phyloP scores from a whole-genome alignment of 2,888 invertebrate species.

The Cinara cedri region DNA sequence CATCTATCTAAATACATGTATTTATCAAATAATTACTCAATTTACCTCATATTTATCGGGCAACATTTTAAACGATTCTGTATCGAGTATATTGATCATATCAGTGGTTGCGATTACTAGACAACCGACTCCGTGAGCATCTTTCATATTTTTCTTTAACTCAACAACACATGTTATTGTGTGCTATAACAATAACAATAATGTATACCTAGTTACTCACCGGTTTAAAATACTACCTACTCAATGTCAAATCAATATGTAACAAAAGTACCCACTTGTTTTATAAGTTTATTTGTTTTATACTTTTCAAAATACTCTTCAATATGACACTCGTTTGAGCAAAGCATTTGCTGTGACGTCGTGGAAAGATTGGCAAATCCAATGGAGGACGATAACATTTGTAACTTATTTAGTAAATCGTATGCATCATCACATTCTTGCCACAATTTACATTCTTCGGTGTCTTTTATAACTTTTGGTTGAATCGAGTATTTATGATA shows the following conservation, averaged over 20 bases:
- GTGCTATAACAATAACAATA: conserved; percentile 12
- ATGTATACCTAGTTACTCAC: no score
- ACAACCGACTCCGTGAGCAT: conserved; percentile 34
- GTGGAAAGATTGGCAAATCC: conserved; percentile 43
- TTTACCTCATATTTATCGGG: conserved; percentile 49
- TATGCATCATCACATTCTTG: conserved; percentile 5
- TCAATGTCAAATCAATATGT: neutral
- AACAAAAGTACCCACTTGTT: conserved; percentile 27
- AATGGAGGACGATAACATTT: conserved; percentile 2
- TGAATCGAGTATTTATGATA: conserved; percentile 46
- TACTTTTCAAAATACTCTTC: conserved; percentile 30
- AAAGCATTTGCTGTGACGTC: conserved; percentile 48
- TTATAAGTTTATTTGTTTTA: conserved; percentile 29
- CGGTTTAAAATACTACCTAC: neutral
- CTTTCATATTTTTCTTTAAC: conserved; percentile 33
- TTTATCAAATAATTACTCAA: neutral
- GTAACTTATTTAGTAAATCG: conserved; percentile 32
- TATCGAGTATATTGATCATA: conserved; percentile 43
- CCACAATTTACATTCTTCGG: conserved; percentile 42
- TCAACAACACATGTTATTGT: conserved; percentile 42
- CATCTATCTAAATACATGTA: no score
- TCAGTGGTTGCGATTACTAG: conserved; percentile 44
- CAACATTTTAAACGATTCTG: conserved; percentile 50
- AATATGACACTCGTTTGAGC: conserved; percentile 26
- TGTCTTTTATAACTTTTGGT: conserved; percentile 3